Conservation (phyloP, 2,888 invertebrate genomes). For the Himalopsyche kuldschensis region DNA sequence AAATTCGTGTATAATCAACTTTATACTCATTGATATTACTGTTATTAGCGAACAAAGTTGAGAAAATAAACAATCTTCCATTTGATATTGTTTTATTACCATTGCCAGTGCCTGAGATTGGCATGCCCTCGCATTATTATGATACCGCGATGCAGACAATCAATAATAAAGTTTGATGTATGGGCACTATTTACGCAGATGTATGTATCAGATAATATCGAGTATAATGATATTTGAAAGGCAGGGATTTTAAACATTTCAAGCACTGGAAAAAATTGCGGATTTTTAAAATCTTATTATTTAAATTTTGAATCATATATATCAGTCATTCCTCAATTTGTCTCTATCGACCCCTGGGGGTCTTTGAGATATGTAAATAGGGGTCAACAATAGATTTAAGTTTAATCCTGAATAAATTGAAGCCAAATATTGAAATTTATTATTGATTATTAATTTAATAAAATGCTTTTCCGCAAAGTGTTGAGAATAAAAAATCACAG, state of each 20-base stretch:
- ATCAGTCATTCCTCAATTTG: no score
- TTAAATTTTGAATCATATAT: no score
- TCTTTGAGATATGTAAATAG: no score
- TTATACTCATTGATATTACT: background rate
- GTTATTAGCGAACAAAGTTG: background rate
- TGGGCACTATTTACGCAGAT: background rate
- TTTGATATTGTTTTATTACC: background rate
- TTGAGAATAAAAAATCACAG: no score
- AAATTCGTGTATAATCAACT: background rate
- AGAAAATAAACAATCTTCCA: background rate
- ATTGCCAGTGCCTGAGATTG: background rate
- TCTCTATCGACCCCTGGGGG: no score
- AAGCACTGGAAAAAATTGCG: background rate
- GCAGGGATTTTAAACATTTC: background rate
- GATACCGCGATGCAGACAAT: background rate
- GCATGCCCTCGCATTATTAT: background rate
- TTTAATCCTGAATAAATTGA: no score
- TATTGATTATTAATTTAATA: no score
- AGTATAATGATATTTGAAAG: background rate
- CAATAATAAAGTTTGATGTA: conserved; percentile 1
- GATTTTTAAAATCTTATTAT: no score
- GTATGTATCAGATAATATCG: background rate
- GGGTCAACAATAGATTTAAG: no score
- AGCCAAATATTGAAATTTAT: no score
- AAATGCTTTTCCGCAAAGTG: no score